Evolutionary conservation across 2,888 invertebrate genomes (phyloP).

Genomic region (Sarcophaga variegata): DNA sequence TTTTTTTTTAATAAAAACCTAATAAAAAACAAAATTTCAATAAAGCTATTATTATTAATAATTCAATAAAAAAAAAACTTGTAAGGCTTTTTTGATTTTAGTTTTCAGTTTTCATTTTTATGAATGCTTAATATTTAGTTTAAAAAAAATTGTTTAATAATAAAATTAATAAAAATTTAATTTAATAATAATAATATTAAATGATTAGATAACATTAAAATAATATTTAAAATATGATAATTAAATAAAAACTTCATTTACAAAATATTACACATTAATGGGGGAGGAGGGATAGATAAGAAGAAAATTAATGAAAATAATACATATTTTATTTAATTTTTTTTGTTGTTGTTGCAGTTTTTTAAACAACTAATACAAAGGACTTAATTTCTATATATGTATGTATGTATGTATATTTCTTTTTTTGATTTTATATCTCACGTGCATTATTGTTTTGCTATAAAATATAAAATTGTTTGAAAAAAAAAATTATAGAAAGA

Average conservation of each 20-base stretch:
- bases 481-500: neutral
- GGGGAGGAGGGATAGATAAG: slow-evolving; percentile 8
- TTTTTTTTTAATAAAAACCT: slow-evolving; percentile 42
- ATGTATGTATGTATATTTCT: neutral
- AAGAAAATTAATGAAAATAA: slow-evolving; percentile 52
- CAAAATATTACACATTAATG: slow-evolving; percentile 66
- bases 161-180: slow-evolving; percentile 46
- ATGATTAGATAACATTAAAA: slow-evolving; percentile 68
- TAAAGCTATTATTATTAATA: slow-evolving; percentile 67
- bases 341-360: slow-evolving; percentile 29
- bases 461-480: slow-evolving; percentile 20
- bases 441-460: slow-evolving; percentile 63
- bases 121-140: slow-evolving; percentile 33
- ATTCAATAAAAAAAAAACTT: slow-evolving; percentile 32
- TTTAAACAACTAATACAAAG: slow-evolving; percentile 23
- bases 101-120: slow-evolving; percentile 31
- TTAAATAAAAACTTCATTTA: slow-evolving; percentile 65
- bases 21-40: slow-evolving; percentile 60
- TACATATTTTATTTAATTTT: slow-evolving; percentile 39
- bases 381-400: slow-evolving; percentile 30
- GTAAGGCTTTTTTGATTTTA: neutral
- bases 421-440: slow-evolving; percentile 49
- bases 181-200: slow-evolving; percentile 51
- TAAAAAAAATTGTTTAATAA: slow-evolving; percentile 31
- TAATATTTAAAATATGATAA: slow-evolving; percentile 60